A percentile compares a stretch with the other conserved stretches of the same genome.
Conservation (phyloP, 2,797 vertebrate genomes). For the Chromis chromis region DNA sequence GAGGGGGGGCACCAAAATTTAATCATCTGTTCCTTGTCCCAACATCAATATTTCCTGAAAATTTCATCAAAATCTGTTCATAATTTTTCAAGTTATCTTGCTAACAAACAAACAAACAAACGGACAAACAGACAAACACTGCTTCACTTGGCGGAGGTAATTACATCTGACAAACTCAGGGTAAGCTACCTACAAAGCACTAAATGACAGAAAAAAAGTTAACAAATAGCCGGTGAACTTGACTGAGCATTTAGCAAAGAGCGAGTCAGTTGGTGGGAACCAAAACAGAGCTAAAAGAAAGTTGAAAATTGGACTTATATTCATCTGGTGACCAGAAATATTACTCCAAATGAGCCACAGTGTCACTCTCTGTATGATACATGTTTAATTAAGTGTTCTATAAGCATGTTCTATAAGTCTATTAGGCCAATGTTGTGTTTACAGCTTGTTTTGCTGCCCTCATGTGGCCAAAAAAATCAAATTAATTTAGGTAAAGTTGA, state of each 20-base stretch:
- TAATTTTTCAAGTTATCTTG: too few relatives aligned
- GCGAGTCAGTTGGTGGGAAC: background rate
- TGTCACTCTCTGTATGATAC: background rate
- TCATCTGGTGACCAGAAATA: background rate
- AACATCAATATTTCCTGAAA: too few relatives aligned
- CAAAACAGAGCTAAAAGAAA: background rate
- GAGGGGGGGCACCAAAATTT: too few relatives aligned
- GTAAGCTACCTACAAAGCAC: background rate
- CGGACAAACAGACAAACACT: too few relatives aligned
- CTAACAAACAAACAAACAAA: too few relatives aligned
- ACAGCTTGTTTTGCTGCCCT: conserved; percentile 17
- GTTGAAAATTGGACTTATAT: background rate
- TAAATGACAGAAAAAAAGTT: background rate
- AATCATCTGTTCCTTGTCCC: too few relatives aligned
- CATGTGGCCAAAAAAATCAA: conserved; percentile 11
- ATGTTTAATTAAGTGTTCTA: too few relatives aligned
- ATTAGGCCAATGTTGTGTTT: background rate
- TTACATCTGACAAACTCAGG: background rate
- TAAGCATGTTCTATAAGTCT: background rate
- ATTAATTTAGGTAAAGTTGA: background rate
- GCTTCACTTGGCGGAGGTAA: too few relatives aligned
- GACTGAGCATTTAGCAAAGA: background rate
- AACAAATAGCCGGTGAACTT: background rate
- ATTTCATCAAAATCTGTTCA: too few relatives aligned
- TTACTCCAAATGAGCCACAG: background rate